Conservation (phyloP, 1,140 invertebrate genomes). For the Prorops nasuta region DNA sequence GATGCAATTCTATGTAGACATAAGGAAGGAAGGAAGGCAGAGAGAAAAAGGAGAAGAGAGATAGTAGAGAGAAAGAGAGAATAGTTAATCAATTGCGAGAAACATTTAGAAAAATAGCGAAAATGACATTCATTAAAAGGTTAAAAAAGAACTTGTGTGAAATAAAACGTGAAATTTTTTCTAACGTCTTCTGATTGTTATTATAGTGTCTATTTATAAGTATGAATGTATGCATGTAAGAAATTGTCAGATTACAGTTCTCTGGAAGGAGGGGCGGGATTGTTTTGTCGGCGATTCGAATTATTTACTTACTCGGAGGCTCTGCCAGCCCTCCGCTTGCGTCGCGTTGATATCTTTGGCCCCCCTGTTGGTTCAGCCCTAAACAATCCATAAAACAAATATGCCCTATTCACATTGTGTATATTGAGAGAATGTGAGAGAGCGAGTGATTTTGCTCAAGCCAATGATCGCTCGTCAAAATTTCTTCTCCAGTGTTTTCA, state of each 20-base stretch:
- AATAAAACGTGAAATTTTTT: too few relatives aligned
- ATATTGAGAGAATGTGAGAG: constrained; percentile 25
- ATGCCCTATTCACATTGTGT: constrained; percentile 46
- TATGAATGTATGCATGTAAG: neutral
- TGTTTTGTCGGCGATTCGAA: constrained; percentile 31
- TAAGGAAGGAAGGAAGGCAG: too few relatives aligned
- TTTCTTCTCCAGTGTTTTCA: neutral
- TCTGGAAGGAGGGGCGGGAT: constrained; percentile 35
- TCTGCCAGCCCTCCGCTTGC: constrained; percentile 56
- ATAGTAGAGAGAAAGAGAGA: too few relatives aligned
- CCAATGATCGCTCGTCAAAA: neutral
- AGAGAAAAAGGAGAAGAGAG: too few relatives aligned
- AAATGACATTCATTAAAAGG: constrained; percentile 1
- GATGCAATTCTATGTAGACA: too few relatives aligned
- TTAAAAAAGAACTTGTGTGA: too few relatives aligned
- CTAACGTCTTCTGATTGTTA: too few relatives aligned
- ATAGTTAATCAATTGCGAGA: too few relatives aligned
- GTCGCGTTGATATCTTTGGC: constrained; percentile 56
- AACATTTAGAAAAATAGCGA: constrained; percentile 1
- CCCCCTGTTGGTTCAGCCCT: constrained; percentile 58
- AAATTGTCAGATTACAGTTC: too few relatives aligned
- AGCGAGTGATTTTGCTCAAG: constrained; percentile 3
- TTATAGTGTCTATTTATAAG: constrained; percentile 1
- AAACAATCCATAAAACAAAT: constrained; percentile 57
- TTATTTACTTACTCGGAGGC: constrained; percentile 57